Percentiles rank a stretch among this genome's conserved stretches.
Conservation (phyloP, 2,888 invertebrate species). For the Drosophila mettleri region DNA sequence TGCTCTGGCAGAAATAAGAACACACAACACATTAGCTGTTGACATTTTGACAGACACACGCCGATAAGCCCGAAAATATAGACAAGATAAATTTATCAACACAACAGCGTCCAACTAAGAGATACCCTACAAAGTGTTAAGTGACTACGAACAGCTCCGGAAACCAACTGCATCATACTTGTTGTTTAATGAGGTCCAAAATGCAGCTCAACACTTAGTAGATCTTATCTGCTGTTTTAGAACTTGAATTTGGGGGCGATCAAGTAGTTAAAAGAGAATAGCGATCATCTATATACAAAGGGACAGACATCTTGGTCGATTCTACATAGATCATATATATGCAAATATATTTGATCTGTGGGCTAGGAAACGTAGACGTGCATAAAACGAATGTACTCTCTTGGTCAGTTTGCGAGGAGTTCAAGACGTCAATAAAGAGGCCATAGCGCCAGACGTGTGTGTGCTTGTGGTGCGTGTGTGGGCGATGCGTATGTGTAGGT, state of each 20-base stretch:
- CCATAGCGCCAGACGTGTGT: not conserved
- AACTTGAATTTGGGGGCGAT: not conserved
- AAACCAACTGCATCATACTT: too few relatives aligned
- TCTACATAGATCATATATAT: too few relatives aligned
- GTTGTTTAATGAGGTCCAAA: too few relatives aligned
- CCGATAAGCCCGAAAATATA: constrained; percentile 37
- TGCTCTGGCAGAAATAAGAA: constrained; percentile 27
- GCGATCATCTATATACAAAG: not conserved
- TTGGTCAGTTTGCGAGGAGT: not conserved
- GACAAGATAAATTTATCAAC: not conserved
- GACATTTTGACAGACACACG: constrained; percentile 59
- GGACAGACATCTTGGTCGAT: too few relatives aligned
- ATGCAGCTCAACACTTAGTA: not conserved
- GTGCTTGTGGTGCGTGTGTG: constrained; percentile 2
- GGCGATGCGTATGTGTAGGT: not conserved
- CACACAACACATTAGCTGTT: constrained; percentile 67
- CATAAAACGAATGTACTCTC: not conserved
- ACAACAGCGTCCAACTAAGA: not conserved
- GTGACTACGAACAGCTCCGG: not conserved
- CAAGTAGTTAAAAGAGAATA: not conserved
- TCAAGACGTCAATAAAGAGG: not conserved
- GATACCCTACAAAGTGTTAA: not conserved
- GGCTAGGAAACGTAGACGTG: not conserved
- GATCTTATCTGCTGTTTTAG: too few relatives aligned
- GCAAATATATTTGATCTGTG: too few relatives aligned